phyloP scores from a whole-genome alignment of 2,797 vertebrate genomes.

The Lepilemur ruficaudatus region DNA sequence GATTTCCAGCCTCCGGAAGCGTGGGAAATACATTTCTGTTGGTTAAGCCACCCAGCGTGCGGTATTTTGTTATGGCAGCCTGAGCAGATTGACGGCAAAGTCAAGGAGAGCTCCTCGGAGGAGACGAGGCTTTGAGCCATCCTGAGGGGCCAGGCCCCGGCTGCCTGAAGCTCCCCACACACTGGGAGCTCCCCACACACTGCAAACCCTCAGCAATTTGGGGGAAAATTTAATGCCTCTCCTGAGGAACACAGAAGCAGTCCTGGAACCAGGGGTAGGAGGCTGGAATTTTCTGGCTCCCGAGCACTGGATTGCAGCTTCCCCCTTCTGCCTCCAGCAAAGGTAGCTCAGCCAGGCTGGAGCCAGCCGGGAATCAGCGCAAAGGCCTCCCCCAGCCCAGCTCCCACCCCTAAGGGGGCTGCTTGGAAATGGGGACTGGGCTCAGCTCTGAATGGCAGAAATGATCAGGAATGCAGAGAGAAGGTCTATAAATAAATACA shows the following conservation, averaged over 20 bases:
- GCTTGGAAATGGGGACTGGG: background rate
- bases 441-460: background rate
- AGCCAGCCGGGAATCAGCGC: background rate
- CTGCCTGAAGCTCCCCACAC: background rate
- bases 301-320: background rate
- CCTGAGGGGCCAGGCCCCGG: background rate
- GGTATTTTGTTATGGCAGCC: background rate
- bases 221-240: background rate
- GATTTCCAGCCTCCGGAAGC: background rate
- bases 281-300: background rate
- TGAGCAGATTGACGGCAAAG: background rate
- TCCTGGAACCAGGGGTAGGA: background rate
- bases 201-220: background rate
- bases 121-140: background rate
- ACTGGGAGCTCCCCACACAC: background rate
- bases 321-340: background rate
- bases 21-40: background rate
- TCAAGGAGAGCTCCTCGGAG: background rate
- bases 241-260: background rate
- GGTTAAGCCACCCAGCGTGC: background rate
- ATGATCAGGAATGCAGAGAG: background rate
- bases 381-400: background rate
- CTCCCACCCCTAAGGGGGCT: background rate
- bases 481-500: conserved; percentile 28
- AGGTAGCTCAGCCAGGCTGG: background rate